These are phyloP conservation scores for Forbesichthys papilliferus DNA, from an alignment of 2,113 vertebrate genomes.

Conservation along the genomic window DNA sequence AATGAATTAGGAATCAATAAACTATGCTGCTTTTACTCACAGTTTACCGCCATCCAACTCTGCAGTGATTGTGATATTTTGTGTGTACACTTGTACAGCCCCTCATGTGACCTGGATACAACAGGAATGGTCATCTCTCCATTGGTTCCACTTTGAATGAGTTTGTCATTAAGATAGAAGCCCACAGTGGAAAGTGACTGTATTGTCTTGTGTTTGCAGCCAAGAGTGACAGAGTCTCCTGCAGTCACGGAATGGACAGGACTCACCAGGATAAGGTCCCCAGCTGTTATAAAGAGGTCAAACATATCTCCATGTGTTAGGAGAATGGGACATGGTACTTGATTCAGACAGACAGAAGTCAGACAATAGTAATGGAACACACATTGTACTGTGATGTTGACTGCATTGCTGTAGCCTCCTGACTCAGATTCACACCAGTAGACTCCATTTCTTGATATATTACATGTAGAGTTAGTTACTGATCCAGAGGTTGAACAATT, in stretches of 20 bases:
- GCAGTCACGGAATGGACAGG: conserved; percentile 44
- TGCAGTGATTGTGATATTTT: background rate
- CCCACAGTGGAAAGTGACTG: background rate
- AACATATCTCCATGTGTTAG: too few species aligned
- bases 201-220: conserved; percentile 3
- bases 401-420: conserved; percentile 39
- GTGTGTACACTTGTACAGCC: conserved; percentile 40
- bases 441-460: background rate
- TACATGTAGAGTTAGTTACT: too few species aligned
- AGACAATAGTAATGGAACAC: background rate
- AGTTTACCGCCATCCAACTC: conserved; percentile 46
- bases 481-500: too few species aligned
- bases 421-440: conserved; percentile 50
- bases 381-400: conserved; percentile 35
- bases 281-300: too few species aligned
- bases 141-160: conserved; percentile 21
- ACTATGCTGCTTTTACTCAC: background rate
- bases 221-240: conserved; percentile 45
- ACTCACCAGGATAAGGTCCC: conserved; percentile 49
- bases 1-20: background rate
- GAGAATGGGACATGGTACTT: too few species aligned
- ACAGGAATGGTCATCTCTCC: conserved; percentile 30
- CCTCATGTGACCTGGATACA: conserved; percentile 48
- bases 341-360: background rate
- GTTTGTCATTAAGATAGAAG: conserved; percentile 40